Evolutionary conservation across 2,113 vertebrate species (phyloP), one percentile per base, ranked within the genome.

Genomic region (Puma concolor): DNA sequence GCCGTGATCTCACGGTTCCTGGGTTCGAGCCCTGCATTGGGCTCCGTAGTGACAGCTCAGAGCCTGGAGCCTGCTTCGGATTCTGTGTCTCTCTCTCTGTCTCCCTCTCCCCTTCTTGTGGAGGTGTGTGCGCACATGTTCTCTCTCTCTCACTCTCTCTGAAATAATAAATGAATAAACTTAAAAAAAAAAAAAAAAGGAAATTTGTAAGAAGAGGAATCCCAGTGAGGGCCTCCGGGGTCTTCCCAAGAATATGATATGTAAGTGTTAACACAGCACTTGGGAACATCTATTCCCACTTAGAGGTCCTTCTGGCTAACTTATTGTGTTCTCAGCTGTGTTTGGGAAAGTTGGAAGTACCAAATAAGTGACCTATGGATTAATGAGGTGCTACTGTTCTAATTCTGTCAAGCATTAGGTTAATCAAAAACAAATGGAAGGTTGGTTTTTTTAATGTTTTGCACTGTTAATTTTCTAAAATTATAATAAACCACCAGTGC

Each of bases 381-480:
- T 94, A 95, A 95, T 31, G 87, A 92, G 64, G 69, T 50, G 29
- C 96, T 91, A 96, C 84, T 96, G 94, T 98, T 97, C 90, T 94
- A 91, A 95, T 84, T 85, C 96, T 96, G 87, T 76, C 92, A 96
- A 96, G 97, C 96, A 95, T 90, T 80, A 89, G 97, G 85, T 96
- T 96, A 96, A 98, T 95, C 74, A 96, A 90, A 96, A 93, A 96
- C 90, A 69, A 95, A 97, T 50, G 88, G 89, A 92, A 92, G 60
- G 54, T 88, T 81, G 63, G 54, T 96, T 96, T 97, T 91, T 93
- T 94, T 82, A 74, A 85, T 74, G 97, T 84, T 97, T 97, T 97
- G 31, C 33, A 93, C 95, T 94, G 91, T 97, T 97, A 97, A 96
- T 95, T 96, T 96, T 97, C 93, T 96, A 92, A 36, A 93, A 44